Base-by-base conservation (phyloP, 1,140 invertebrate species). In the Cyclina sinensis region DNA sequence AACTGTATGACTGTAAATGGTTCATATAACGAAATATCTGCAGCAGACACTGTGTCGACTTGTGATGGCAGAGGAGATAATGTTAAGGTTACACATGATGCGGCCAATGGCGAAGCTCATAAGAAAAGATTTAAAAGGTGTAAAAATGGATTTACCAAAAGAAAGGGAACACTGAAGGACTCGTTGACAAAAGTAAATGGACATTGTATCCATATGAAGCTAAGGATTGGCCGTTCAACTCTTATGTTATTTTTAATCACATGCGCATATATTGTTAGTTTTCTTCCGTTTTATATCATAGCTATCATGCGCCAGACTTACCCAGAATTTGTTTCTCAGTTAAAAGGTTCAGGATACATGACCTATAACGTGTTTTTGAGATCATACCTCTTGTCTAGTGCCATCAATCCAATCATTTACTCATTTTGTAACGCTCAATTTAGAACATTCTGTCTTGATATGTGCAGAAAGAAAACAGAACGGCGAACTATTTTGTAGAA, bases 381-480 rank as follows among this genome's bases (percentile, higher is more conserved):
- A 30, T 88, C 86, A 21, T 88, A 88, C 51, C 32, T 88, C 3
- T 74, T 88, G 27, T 81, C 78, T 9, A 81, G 86, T 81, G 86
- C 86, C 7, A 88, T 81, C 43, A 88, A 88, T 70, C 86, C 86
- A 21, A 81, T 88, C 35, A 80, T 88, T 24, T 88, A 88, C 68
- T 88, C 86, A 27, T 88, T 88, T 46, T 88, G 86, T 73, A 88
- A 88, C 51, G 12, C 62, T 27, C 86, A 88, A 62, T 88, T 88
- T 57, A 88, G 86, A 59, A 51, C 39, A 43, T 80, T 88, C 30
- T 86, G 84, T 65, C 57, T 86, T 16, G 57, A 86, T 86, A 65
- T 76, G 70, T 76, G 30, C 4, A 88, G 57, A 21, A 88, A 62
- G 16, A 35, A 57, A 21, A 80, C n/a, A 12, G 46, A 59, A 21